Evolutionary conservation across 2,888 invertebrate species (phyloP).

Genomic region (Pherbina coryleti): DNA sequence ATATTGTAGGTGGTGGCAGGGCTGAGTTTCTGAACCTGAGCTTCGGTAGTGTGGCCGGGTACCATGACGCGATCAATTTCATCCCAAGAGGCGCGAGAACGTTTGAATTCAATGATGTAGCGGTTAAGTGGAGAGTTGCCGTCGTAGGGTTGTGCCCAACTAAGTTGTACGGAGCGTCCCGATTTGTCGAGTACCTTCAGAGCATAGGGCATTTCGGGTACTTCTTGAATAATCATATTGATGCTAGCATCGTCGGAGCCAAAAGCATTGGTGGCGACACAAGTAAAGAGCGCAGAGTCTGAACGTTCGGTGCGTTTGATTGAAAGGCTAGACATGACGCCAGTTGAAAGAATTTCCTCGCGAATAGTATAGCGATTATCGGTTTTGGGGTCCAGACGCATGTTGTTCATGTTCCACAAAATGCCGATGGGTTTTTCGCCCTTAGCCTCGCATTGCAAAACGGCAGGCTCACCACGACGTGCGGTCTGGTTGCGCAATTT

Average conservation of each 20-base stretch:
- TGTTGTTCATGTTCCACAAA: constrained; percentile 95
- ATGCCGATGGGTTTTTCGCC: constrained; percentile 96
- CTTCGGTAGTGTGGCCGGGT: constrained; percentile 90
- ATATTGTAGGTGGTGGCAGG: constrained; percentile 95
- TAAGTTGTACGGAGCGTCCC: constrained; percentile 88
- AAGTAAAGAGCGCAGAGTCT: constrained; percentile 91
- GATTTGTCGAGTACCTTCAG: constrained; percentile 91
- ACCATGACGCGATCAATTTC: constrained; percentile 90
- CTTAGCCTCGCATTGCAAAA: constrained; percentile 91
- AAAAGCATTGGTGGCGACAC: constrained; percentile 93
- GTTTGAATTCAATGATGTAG: constrained; percentile 92
- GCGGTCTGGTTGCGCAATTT: constrained; percentile 93
- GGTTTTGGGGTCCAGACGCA: constrained; percentile 88
- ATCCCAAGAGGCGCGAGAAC: constrained; percentile 85
- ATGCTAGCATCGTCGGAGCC: constrained; percentile 96
- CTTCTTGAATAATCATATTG: constrained; percentile 93
- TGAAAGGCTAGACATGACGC: constrained; percentile 89
- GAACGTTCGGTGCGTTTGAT: constrained; percentile 90
- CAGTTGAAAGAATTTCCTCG: constrained; percentile 89
- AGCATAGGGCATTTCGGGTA: constrained; percentile 85
- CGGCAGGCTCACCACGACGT: constrained; percentile 89
- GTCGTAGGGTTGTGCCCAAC: constrained; percentile 93
- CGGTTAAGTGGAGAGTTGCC: constrained; percentile 91
- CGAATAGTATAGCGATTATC: constrained; percentile 87
- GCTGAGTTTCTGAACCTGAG: constrained; percentile 87